Conservation (phyloP, 2,797 vertebrate genomes). For the Balearica regulorum region DNA sequence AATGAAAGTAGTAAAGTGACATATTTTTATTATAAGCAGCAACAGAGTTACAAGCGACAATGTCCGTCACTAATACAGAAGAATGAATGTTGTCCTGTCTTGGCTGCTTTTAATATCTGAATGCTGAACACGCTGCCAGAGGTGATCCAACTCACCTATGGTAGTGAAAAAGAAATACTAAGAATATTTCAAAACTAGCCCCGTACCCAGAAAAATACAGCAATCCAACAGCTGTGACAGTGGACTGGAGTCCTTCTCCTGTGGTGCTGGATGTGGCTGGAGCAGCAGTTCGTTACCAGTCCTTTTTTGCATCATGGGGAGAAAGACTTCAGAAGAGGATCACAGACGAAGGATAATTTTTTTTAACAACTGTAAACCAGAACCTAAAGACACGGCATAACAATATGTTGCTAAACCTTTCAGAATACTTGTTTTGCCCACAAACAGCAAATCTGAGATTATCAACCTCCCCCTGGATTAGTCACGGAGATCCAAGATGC, state of each 20-base stretch:
- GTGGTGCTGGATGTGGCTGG: neutral
- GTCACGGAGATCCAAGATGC: rapidly evolving
- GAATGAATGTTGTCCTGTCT: neutral
- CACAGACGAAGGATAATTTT: neutral
- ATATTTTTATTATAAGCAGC: neutral
- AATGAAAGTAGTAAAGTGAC: neutral
- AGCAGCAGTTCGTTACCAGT: neutral
- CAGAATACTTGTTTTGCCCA: neutral
- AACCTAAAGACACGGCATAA: neutral
- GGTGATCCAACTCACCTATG: neutral
- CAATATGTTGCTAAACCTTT: neutral
- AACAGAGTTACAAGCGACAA: neutral
- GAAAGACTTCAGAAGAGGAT: neutral
- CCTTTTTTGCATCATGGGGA: neutral
- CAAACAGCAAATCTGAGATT: neutral
- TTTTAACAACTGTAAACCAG: neutral
- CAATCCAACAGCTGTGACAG: neutral
- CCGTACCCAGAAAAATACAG: neutral
- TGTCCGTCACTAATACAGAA: neutral
- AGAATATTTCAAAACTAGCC: neutral
- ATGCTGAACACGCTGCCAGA: neutral
- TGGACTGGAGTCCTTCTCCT: neutral
- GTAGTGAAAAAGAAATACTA: neutral
- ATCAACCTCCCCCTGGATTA: neutral
- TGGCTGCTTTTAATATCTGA: neutral